Evolutionary conservation across 2,113 vertebrate species (phyloP), one percentile per base, ranked within the genome.

Genomic region (Plecotus auritus): DNA sequence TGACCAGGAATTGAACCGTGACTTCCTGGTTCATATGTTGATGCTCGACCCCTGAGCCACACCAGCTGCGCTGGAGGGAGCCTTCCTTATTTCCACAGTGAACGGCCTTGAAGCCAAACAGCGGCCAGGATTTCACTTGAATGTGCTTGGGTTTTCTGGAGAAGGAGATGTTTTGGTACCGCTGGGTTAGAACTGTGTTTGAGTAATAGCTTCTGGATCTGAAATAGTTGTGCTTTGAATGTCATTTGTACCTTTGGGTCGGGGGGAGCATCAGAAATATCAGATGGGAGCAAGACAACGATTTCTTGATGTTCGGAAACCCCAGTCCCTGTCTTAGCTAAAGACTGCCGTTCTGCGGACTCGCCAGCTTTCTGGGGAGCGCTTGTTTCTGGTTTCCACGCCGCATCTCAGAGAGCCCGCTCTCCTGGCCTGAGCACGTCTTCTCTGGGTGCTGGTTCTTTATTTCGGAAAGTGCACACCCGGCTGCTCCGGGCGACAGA

Each of bases 201-300:
- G 22, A 91, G 54, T 61, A 81, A 82, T 66, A 90, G 40, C 85
- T 94, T 96, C 77, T 93, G 17, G 10, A 30, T 72, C 45, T 54
- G 9, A 69, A 92, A 67, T 9, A 22, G 3, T 42, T 0, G 4
- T 42, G 23, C 16, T 51, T 26, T 80, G 64, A 56, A 85, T 67
- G 49, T 77, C 69, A 83, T 83, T 49, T 94, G 6, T 94, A 5
- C 37, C 30, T 88, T 82, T 90, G 0, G 2, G 8, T 56, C 20
- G 10, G 22, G 66, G 56, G 77, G 83, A 89, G 20, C 18, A 64
- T 42, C 78, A 67, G 45, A 86, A 92, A 35, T 69, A 32, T 3
- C 26, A 23, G 13, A 6, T 37, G 40, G 77, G 32, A 85, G 23
- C 32, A 59, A n/a, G 76, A 93, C 47, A 82, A 42, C 11, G 45